Conservation (phyloP, 2,113 vertebrate species). For the Donacobius atricapilla region DNA sequence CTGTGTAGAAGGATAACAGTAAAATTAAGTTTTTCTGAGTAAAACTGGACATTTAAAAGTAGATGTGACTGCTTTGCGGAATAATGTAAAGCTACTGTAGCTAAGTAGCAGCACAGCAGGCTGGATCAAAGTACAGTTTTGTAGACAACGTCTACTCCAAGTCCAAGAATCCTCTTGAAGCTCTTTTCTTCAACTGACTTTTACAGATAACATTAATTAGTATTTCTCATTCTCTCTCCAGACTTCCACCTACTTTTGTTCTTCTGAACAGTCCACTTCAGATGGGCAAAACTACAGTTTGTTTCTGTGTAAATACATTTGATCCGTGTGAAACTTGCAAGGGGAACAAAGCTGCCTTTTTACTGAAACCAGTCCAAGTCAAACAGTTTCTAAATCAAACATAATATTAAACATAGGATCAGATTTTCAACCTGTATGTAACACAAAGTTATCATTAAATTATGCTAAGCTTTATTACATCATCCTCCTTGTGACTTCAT, state of each 20-base stretch:
- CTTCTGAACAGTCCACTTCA: neutral
- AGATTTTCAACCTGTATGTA: neutral
- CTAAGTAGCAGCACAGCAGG: neutral
- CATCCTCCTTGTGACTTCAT: neutral
- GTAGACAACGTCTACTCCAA: neutral
- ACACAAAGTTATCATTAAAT: neutral
- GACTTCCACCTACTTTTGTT: neutral
- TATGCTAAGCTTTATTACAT: neutral
- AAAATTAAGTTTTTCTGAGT: neutral
- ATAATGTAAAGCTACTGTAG: neutral
- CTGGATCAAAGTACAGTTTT: neutral
- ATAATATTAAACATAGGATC: neutral
- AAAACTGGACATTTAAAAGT: neutral
- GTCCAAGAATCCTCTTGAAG: neutral
- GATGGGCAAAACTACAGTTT: neutral
- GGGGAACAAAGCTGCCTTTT: neutral
- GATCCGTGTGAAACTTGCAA: neutral
- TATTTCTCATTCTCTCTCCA: neutral
- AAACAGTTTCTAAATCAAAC: neutral
- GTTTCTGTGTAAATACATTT: neutral
- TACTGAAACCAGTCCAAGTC: neutral
- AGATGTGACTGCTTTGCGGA: neutral
- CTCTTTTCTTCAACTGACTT: neutral
- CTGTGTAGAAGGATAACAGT: conserved; percentile 46
- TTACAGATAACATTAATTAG: neutral